Percentiles rank a stretch among this genome's conserved stretches.
Evolutionary conservation across 1,140 invertebrate genomes (phyloP).

Genomic region (Calycopis cecrops): DNA sequence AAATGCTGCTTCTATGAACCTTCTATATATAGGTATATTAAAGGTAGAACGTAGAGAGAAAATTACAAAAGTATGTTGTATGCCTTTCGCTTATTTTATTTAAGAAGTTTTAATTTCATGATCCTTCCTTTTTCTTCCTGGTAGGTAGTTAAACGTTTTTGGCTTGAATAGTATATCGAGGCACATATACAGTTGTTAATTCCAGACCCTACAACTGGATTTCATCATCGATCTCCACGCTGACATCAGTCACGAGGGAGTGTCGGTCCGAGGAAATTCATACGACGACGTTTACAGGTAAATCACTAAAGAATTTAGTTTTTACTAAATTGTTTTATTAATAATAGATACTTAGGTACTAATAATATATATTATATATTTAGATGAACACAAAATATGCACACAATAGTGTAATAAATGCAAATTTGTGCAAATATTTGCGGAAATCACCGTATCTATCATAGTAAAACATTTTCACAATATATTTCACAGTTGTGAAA

Average conservation of each 20-base stretch:
- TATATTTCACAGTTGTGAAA: no score
- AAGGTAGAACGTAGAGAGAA: no score
- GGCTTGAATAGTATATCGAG: no score
- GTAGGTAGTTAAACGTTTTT: conserved; percentile 2
- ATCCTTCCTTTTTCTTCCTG: neutral
- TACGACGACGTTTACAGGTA: conserved; percentile 95
- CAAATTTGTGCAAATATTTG: no score
- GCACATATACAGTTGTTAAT: conserved; percentile 16
- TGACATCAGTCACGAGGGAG: conserved; percentile 92
- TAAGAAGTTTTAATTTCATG: neutral
- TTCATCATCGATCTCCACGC: conserved; percentile 97
- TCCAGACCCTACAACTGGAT: conserved; percentile 87
- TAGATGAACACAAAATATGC: neutral
- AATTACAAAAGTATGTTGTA: no score
- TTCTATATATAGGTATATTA: no score
- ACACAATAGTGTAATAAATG: conserved; percentile 1
- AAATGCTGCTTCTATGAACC: no score
- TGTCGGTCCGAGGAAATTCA: conserved; percentile 97
- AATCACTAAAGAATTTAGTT: conserved; percentile 8
- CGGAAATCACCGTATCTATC: no score
- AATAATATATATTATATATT: no score
- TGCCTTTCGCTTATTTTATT: no score
- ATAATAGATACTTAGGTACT: neutral
- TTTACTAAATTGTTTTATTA: no score
- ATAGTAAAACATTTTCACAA: neutral